Base-by-base conservation (phyloP, 2,888 invertebrate species). In the Brenthis ino region DNA sequence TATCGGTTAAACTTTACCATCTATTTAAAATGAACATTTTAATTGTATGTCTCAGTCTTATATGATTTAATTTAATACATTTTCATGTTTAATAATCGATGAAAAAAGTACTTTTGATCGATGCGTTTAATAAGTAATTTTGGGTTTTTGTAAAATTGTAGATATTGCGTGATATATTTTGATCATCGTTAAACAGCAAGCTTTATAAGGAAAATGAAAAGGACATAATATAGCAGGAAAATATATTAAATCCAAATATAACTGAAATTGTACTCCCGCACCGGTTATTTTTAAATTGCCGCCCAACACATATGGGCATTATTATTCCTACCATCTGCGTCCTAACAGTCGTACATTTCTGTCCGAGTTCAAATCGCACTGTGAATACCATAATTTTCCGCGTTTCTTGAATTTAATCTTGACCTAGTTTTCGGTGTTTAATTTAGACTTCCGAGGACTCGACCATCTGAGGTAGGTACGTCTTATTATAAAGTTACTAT, bases 281-380 rank as follows among this genome's bases (percentile, higher is more conserved):
- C 82, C 69, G 88, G 85, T 86, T 92, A 91, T 91, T 91, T 91
- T 88, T 83, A 85, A 82, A 81, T 78, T 74, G 72, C 78, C 79
- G 76, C 78, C 80, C 80, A 76, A 73, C 79, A 74, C 84, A 85
- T 87, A 86, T 85, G 89, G 87, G 80, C 84, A 83, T 84, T 88
- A 86, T 89, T 88, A 86, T 89, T 87, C 75, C 79, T 80, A 81
- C 82, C 88, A 87, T 86, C 80, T 85, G 85, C 81, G 80, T 79
- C 77, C 78, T 80, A 82, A 77, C 84, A 83, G 85, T 83, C 78
- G 80, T 63, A 66, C 68, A 57, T 33, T 33, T 33, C 47, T 56
- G 60, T 58, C 50, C 57, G 14, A 51, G 33, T 64, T 63, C 24
- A 60, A 60, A 64, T 58, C 74, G 76, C 61, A 68, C 24, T 70